Evolutionary conservation across 2,888 invertebrate species (phyloP).

Genomic region (Pemphredon lugubris): DNA sequence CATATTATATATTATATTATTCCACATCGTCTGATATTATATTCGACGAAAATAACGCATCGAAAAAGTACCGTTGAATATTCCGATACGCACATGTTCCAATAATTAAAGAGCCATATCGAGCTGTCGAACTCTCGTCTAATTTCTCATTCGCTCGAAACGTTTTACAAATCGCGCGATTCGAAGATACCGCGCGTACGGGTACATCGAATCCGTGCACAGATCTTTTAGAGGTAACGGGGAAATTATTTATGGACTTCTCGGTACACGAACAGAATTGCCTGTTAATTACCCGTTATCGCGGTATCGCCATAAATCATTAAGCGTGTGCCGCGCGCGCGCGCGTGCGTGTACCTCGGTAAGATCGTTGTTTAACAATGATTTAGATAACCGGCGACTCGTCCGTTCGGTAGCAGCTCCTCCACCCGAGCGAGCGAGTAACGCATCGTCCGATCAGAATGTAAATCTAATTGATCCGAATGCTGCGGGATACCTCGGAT

Average conservation of each 20-base stretch:
- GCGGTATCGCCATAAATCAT: slow-evolving; percentile 20
- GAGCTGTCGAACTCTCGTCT: no score
- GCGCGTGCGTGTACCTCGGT: slow-evolving; percentile 20
- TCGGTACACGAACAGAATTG: slow-evolving; percentile 34
- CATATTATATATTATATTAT: no score
- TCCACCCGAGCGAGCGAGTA: not conserved
- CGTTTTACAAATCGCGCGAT: no score
- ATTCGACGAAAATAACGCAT: no score
- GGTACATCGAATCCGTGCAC: no score
- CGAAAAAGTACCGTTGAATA: no score
- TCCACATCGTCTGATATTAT: no score
- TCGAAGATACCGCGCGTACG: no score
- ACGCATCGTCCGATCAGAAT: slow-evolving; percentile 7
- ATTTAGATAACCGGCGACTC: slow-evolving; percentile 31
- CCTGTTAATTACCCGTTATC: slow-evolving; percentile 49
- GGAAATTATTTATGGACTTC: slow-evolving; percentile 29
- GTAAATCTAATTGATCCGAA: slow-evolving; percentile 45
- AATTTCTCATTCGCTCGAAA: no score
- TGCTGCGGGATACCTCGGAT: slow-evolving; percentile 18
- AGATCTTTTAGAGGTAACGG: no score
- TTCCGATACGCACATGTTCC: no score
- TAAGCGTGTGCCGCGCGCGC: not conserved
- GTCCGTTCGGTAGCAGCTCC: slow-evolving; percentile 3
- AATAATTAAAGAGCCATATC: no score
- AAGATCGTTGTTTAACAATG: slow-evolving; percentile 43